Evolutionary conservation across 2,888 invertebrate genomes (phyloP).

Genomic region (Ophioninae sp.): DNA sequence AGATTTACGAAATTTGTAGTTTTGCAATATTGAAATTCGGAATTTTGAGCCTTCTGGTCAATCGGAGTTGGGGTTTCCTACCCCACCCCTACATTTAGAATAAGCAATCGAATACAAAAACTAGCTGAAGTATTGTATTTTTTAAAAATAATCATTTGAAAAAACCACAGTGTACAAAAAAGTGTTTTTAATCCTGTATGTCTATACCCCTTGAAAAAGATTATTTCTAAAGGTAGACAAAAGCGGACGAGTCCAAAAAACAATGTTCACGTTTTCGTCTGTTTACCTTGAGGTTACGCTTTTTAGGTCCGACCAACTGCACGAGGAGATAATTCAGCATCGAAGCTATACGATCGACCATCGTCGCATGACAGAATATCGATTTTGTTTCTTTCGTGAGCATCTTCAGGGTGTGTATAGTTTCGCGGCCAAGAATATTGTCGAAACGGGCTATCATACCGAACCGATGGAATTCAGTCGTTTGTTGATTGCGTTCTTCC

Average conservation of each 20-base stretch:
- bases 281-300: conserved; percentile 92
- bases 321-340: conserved; percentile 98
- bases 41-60: no score
- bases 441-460: conserved; percentile 95
- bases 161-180: no score
- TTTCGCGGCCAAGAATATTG: conserved; percentile 95
- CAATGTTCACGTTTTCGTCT: neutral
- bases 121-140: no score
- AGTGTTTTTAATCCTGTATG: no score
- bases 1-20: no score
- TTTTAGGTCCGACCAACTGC: conserved; percentile 95
- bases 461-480: conserved; percentile 87
- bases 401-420: conserved; percentile 91
- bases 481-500: conserved; percentile 89
- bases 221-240: neutral
- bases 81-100: no score
- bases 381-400: conserved; percentile 89
- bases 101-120: no score
- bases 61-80: no score
- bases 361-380: conserved; percentile 94
- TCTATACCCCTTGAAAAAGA: no score
- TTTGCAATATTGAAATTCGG: no score
- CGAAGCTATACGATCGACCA: conserved; percentile 95
- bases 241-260: neutral
- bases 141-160: no score